Evolutionary conservation across 2,113 vertebrate species (phyloP), one percentile per base, ranked within the genome.

Genomic region (Ophthalmolycus amberensis): DNA sequence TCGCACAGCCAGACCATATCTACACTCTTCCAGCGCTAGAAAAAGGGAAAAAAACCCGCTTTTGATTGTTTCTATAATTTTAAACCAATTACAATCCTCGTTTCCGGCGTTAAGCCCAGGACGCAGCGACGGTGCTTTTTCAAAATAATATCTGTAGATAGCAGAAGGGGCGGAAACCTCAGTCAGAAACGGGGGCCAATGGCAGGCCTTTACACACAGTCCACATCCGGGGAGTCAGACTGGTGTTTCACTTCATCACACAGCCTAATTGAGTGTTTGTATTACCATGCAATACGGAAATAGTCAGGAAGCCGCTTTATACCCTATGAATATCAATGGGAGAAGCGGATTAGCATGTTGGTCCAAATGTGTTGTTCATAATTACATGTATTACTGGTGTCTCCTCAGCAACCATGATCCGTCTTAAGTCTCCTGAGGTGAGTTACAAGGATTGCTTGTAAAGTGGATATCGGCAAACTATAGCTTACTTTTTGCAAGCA

Each of bases 211-310:
- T 5, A 29, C 12, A 2, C 25, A 15, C 56, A 59, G n/a, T 15
- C 25, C 1, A 59, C 58, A 59, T 59, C 52, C 9, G 20, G 52
- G 20, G 52, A 54, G 58, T 59, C 58, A 14, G 25, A 60, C 14
- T 8, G 9, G 52, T n/a, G 22, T 54, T 94, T 93, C 85, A 88
- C 90, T 93, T 92, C 93, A 93, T 91, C 93, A 91, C 89, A 75
- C 91, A 79, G 80, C 42, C 76, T 94, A 94, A 94, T 92, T 92
- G 91, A 91, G 80, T 87, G 88, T 91, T 90, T 90, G 89, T 91
- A 85, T 93, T 93, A 89, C 87, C 67, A 50, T 44, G 86, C 86
- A 64, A 82, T 63, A 59, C 64, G 84, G 90, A 93, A 92, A 91
- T 84, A 79, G 89, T 77, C 83, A 83, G 83, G 84, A 91, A 90